Base-by-base conservation (phyloP, 2,888 invertebrate genomes). In the Petrolisthes cinctipes region DNA sequence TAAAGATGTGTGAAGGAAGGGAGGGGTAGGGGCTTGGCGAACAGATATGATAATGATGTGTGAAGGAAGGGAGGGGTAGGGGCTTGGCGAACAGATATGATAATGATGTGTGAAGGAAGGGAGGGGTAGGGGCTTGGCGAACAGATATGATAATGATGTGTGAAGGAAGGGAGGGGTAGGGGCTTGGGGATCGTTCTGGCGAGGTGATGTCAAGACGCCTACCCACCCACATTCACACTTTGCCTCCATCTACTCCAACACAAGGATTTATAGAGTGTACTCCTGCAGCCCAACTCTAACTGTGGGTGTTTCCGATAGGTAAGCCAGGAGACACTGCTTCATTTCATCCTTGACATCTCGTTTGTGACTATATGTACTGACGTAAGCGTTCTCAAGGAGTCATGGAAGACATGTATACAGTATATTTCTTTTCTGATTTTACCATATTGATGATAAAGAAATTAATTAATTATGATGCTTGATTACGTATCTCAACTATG, bases 321-420 rank as follows among this genome's bases (percentile, higher is more conserved):
- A 75, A 75, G 75, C 75, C 75, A 75, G 75, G 75, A 75, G 75
- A 75, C 75, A 11, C n/a, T 75, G 75, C 23, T n/a, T 75, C 75
- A 75, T 75, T n/a, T 11, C 75, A 75, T 75, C 75, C 75, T 75
- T 75, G 75, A 75, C 75, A n/a, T 75, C n/a, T 75, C 75, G 23
- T 23, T 11, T 75, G 75, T 75, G 75, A 75, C n/a, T 75, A n/a
- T 75, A 6, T 75, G 75, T 20, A 75, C 75, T 75, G n/a, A 75
- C 75, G 23, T 11, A 11, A 75, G 75, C n/a, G 9, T 6, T 75
- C 75, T 11, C 75, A 75, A 75, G 9, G 75, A 75, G 23, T 75
- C 9, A n/a, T 75, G 23, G 23, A 75, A 23, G n/a, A n/a, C 75
- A 75, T n/a, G 9, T 61, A 6, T 61, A 61, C n/a, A n/a, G n/a